Base-by-base conservation (phyloP, 1,140 invertebrate species). In the Pteromalus puparum region DNA sequence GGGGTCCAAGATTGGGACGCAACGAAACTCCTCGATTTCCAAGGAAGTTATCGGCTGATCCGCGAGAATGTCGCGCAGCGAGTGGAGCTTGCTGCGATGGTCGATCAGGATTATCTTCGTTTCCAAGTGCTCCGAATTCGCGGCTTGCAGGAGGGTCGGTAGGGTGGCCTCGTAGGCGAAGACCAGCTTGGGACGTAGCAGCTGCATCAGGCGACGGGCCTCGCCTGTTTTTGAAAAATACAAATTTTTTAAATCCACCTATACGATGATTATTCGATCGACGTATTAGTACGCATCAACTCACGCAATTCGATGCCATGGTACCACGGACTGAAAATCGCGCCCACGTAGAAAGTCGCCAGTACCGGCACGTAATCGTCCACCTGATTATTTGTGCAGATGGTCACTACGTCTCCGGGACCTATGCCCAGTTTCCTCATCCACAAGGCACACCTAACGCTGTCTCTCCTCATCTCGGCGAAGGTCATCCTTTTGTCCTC, bases 341-440 rank as follows among this genome's bases (percentile, higher is more conserved):
- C 91, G 28, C 93, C 93, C n/a, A 93, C 90, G 53, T 91, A 91
- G 3, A 94, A 85, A 4, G 92, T 91, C 15, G 93, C 92, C 15
- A 93, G 89, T 68, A 91, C 90, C 0, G 93, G 93, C 78, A 94
- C 90, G 75, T 91, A 90, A 38, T 92, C 88, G 68, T 94, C 92
- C 24, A 93, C 81, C 79, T 93, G 93, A 86, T 94, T 94, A 72
- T 88, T 89, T 6, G 92, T 92, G 7, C 92, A 92, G 34, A 93
- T 78, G 7, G 90, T 86, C 10, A 94, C 84, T 0, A 93, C 88
- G 73, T 94, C 94, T 4, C 90, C 91, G 6, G 91, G 89, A 65
- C 90, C 87, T 15, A 94, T 84, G 4, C 93, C 93, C n/a, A 92
- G 81, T 21, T 88, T 88, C 38, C 90, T 88, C 38, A 94, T 73